Conservation (phyloP, 2,113 vertebrate genomes). For the Ailuropoda melanoleuca region DNA sequence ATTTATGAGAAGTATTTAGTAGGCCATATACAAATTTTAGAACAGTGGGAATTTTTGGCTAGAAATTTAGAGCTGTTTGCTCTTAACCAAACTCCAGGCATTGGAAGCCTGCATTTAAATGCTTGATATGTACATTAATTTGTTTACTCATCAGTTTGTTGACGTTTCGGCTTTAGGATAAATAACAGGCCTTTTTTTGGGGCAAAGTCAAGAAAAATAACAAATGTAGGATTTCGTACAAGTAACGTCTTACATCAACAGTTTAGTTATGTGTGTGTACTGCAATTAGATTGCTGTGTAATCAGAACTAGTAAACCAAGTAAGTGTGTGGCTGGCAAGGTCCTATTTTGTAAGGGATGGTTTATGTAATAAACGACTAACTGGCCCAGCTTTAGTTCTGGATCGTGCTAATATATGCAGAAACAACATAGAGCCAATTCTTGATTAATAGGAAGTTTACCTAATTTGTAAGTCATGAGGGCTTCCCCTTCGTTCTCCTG, state of each 20-base stretch:
- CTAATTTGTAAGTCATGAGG: conserved; percentile 50
- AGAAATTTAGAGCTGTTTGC: conserved; percentile 71
- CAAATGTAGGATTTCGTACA: conserved; percentile 52
- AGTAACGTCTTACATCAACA: background rate
- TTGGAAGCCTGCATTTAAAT: conserved; percentile 13
- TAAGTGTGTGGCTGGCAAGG: conserved; percentile 75
- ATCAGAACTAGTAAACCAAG: conserved; percentile 71
- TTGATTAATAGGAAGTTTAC: conserved; percentile 52
- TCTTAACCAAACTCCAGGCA: background rate
- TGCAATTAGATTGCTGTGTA: conserved; percentile 56
- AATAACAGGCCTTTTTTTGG: conserved; percentile 25
- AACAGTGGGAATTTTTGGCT: conserved; percentile 76
- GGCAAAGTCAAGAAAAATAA: conserved; percentile 59
- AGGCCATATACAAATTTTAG: conserved; percentile 79
- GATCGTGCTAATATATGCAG: conserved; percentile 47
- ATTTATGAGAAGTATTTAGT: conserved; percentile 80
- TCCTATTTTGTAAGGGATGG: conserved; percentile 61
- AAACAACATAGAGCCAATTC: conserved; percentile 31
- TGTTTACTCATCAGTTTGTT: conserved; percentile 54
- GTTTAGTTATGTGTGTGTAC: conserved; percentile 57
- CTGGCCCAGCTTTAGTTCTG: conserved; percentile 52
- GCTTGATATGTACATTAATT: conserved; percentile 8
- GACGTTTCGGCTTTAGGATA: conserved; percentile 38
- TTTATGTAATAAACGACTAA: conserved; percentile 63
- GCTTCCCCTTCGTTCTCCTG: background rate